Evolutionary conservation across 2,888 invertebrate genomes (phyloP), one percentile per base, ranked within the genome.

Genomic region (Hypercompe scribonia): DNA sequence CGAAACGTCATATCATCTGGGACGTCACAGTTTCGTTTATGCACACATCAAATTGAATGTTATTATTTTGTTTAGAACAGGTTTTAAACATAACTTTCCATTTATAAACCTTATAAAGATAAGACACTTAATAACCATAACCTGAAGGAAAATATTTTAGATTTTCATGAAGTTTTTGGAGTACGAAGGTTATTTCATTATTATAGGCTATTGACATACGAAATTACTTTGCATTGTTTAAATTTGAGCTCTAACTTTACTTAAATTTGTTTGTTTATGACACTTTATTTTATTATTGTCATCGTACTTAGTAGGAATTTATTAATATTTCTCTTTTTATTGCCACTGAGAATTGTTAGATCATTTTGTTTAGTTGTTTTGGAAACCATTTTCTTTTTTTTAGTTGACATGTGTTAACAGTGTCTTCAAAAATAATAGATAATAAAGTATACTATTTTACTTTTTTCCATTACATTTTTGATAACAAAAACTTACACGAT

Each of bases 401-500:
- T 42, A 46, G 10, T 33, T 24, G 66, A 31, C 31, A 33, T 33
- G 24, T 46, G 66, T 46, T 66, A 46, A 54, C 39, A 65, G 71
- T 21, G 36, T 33, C 39, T 67, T 34, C 34, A n/a, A 68, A 68
- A 63, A 68, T 68, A 64, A 64, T 63, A 72, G 42, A 58, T 21
- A 18, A 67, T 72, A 72, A 68, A 67, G 46, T 36, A 64, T 5
- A 39, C 54, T 28, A 72, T 34, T 68, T 68, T 69, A 73, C 61
- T 42, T 54, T 64, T 28, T 65, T n/a, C 39, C 46, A 70, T 74
- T 42, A 70, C 42, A 72, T 75, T 70, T 50, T 67, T 33, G 24
- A 66, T 54, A 39, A 75, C 61, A 65, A 71, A 73, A 68, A 65
- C n/a, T 71, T 31, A 61, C 63, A 66, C 58, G 65, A 65, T 63